phyloP scores from a whole-genome alignment of 2,888 invertebrate genomes.

The Isoperla grammatica region DNA sequence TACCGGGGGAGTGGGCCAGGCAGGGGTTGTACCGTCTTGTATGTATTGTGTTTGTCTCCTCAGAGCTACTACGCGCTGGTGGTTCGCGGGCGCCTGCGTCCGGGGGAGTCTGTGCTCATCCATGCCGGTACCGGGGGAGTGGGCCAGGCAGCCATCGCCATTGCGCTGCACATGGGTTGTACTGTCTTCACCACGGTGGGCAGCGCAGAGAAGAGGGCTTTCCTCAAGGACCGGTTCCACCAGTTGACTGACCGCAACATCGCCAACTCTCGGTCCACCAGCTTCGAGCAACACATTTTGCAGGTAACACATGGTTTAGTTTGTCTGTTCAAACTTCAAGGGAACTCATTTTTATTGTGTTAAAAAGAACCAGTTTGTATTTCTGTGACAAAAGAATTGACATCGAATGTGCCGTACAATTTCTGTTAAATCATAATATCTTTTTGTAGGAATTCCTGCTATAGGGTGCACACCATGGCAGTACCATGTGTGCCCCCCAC shows the following conservation, averaged over 20 bases:
- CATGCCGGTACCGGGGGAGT: slow-evolving; percentile 96
- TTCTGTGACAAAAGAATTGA: too few relatives aligned
- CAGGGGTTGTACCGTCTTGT: too few relatives aligned
- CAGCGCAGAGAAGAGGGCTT: slow-evolving; percentile 78
- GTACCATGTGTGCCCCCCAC: too few relatives aligned
- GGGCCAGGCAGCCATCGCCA: slow-evolving; percentile 93
- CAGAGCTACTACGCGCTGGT: slow-evolving; percentile 80
- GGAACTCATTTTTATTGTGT: too few relatives aligned
- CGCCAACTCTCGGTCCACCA: slow-evolving; percentile 78
- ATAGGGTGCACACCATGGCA: too few relatives aligned
- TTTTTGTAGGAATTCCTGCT: too few relatives aligned
- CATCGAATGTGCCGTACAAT: too few relatives aligned
- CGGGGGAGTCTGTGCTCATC: slow-evolving; percentile 79
- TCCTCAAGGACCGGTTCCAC: slow-evolving; percentile 55
- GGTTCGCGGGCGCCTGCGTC: slow-evolving; percentile 78
- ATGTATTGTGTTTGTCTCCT: slow-evolving; percentile 37
- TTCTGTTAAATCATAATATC: too few relatives aligned
- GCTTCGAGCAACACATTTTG: slow-evolving; percentile 82
- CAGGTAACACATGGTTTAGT: too few relatives aligned
- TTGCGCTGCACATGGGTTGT: slow-evolving; percentile 85
- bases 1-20: too few relatives aligned
- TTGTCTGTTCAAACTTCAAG: too few relatives aligned
- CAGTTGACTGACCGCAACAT: slow-evolving; percentile 50
- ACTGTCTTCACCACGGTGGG: slow-evolving; percentile 90
- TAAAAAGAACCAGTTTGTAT: too few relatives aligned